Evolutionary conservation across 2,113 vertebrate species (phyloP).

Genomic region (Mola mola): DNA sequence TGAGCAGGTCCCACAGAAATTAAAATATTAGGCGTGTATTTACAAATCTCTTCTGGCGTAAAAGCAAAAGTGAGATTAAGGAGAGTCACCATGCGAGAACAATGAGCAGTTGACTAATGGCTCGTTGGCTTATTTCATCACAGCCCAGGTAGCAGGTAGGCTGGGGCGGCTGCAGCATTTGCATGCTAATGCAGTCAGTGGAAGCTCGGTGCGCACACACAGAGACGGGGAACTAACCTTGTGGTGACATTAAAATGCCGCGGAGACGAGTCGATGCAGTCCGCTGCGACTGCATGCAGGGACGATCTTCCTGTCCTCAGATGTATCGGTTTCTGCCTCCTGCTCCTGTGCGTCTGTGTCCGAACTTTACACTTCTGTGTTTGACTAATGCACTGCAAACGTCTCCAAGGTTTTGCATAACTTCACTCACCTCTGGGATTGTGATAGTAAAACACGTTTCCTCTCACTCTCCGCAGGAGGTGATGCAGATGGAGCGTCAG

Average conservation of each 20-base stretch:
- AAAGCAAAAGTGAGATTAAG: constrained; percentile 80
- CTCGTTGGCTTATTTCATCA: constrained; percentile 69
- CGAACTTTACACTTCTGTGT: neutral
- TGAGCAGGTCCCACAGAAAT: constrained; percentile 74
- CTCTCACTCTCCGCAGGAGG: constrained; percentile 83
- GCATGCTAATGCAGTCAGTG: constrained; percentile 66
- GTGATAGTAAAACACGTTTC: constrained; percentile 27
- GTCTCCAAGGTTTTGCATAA: constrained; percentile 41
- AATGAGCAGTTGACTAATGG: constrained; percentile 79
- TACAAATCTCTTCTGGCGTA: constrained; percentile 81
- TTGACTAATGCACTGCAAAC: neutral
- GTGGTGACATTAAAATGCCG: constrained; percentile 67
- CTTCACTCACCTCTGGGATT: constrained; percentile 31
- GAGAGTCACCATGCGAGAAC: constrained; percentile 72
- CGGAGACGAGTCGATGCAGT: constrained; percentile 40
- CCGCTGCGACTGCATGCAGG: constrained; percentile 46
- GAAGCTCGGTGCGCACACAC: constrained; percentile 25
- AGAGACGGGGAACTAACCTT: constrained; percentile 67
- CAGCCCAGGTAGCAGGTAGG: constrained; percentile 68
- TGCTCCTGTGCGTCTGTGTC: constrained; percentile 9
- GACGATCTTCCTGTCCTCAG: constrained; percentile 38
- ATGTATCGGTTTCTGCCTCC: constrained; percentile 7
- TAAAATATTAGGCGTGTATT: constrained; percentile 78
- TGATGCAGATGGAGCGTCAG: constrained; percentile 97
- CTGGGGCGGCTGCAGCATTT: constrained; percentile 41